These are phyloP conservation scores for Andrena bucephala DNA, from an alignment of 2,888 invertebrate species.

Conservation along the genomic window DNA sequence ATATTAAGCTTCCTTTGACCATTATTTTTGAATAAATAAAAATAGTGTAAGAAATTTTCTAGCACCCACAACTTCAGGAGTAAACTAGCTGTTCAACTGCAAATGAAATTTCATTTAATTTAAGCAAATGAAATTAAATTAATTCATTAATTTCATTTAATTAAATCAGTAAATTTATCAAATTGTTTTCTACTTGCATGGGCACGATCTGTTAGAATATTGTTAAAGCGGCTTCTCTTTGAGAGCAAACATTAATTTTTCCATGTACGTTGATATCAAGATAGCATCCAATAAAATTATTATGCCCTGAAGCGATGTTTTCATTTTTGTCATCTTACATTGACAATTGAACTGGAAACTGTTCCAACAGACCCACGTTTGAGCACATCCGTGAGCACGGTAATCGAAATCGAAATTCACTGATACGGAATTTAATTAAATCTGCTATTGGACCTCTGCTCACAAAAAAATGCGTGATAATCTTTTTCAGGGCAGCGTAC, in stretches of 20 bases:
- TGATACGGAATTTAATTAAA: constrained; percentile 54
- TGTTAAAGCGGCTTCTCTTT: neutral
- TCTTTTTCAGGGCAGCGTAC: constrained; percentile 15
- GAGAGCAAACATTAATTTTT: constrained; percentile 10
- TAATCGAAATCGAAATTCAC: constrained; percentile 50
- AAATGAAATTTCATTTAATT: neutral
- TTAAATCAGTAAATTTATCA: neutral
- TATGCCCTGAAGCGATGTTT: neutral
- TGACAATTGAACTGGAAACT: constrained; percentile 44
- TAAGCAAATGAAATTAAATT: no score
- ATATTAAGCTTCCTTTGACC: neutral
- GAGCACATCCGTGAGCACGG: constrained; percentile 33
- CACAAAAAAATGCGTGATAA: neutral
- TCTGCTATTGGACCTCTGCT: constrained; percentile 25
- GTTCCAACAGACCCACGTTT: constrained; percentile 21
- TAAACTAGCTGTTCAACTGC: neutral
- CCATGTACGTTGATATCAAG: neutral
- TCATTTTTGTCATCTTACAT: constrained; percentile 30
- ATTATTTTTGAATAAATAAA: neutral
- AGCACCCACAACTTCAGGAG: no score
- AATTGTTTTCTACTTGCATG: neutral
- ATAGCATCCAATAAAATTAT: constrained; percentile 16
- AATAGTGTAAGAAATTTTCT: neutral
- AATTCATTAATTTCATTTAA: no score
- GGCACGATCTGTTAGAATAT: neutral